Percentiles rank a stretch among this genome's conserved stretches.
phyloP scores from a whole-genome alignment of 1,140 invertebrate genomes.

The Apocrypta bakeri region DNA sequence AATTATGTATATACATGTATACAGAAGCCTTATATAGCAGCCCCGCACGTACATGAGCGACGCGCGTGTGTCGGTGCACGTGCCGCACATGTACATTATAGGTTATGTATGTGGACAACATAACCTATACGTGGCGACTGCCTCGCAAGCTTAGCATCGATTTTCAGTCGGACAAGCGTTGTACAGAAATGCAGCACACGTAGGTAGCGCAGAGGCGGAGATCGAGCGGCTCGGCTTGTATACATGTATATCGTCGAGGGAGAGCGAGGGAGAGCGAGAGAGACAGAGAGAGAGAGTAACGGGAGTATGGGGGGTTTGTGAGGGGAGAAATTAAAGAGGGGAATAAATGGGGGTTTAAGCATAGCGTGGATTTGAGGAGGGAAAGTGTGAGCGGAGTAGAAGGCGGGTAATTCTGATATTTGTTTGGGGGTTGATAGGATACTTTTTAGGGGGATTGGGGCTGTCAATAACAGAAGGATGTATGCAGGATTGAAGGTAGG shows the following conservation, averaged over 20 bases:
- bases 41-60: slow-evolving; percentile 29
- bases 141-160: slow-evolving; percentile 69
- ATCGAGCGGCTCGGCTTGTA: neutral
- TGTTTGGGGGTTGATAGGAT: too few relatives aligned
- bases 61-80: slow-evolving; percentile 52
- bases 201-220: slow-evolving; percentile 25
- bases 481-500: too few relatives aligned
- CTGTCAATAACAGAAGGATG: too few relatives aligned
- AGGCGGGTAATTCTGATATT: too few relatives aligned
- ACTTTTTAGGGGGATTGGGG: too few relatives aligned
- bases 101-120: slow-evolving; percentile 42
- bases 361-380: too few relatives aligned
- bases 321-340: too few relatives aligned
- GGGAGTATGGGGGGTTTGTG: neutral
- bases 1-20: neutral
- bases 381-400: too few relatives aligned
- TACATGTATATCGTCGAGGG: slow-evolving; percentile 4
- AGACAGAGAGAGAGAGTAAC: slow-evolving; percentile 23
- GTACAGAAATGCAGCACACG: slow-evolving; percentile 11
- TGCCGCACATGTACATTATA: slow-evolving; percentile 52
- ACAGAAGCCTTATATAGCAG: neutral
- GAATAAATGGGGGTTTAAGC: too few relatives aligned
- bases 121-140: slow-evolving; percentile 56
- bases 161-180: slow-evolving; percentile 69
- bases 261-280: slow-evolving; percentile 14